Conservation (phyloP, 2,797 vertebrate species). For the Microchirus variegatus region DNA sequence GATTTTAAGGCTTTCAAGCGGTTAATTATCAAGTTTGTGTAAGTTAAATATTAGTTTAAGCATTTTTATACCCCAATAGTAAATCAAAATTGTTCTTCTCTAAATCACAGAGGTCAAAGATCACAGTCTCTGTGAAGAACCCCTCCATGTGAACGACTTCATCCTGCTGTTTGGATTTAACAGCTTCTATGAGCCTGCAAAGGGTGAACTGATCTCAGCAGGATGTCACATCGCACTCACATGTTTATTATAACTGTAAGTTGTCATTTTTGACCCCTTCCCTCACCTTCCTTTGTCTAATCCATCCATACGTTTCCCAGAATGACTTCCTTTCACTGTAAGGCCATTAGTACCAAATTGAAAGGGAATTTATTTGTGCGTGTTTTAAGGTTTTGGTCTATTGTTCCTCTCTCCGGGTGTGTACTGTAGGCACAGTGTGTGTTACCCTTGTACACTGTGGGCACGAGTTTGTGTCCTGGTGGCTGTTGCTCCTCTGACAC, state of each 20-base stretch:
- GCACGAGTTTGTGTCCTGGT: conserved; percentile 3
- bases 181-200: conserved; percentile 29
- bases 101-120: conserved; percentile 14
- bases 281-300: background rate
- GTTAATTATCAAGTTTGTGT: background rate
- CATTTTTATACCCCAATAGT: too few relatives aligned
- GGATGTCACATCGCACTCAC: background rate
- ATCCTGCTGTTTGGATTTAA: background rate
- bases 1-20: conserved; percentile 1
- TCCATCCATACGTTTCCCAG: conserved; percentile 2
- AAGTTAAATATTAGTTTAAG: too few relatives aligned
- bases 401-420: background rate
- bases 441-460: conserved; percentile 35
- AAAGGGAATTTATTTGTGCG: background rate
- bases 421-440: background rate
- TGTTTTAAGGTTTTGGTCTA: conserved; percentile 13
- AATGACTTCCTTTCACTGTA: background rate
- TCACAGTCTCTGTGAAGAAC: background rate
- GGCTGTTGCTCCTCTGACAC: conserved; percentile 78
- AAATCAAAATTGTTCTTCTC: background rate
- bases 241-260: conserved; percentile 8
- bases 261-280: conserved; percentile 1
- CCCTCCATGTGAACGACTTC: background rate
- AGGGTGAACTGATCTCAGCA: conserved; percentile 7
- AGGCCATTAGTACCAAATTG: conserved; percentile 8